A percentile compares a stretch with the other conserved stretches of the same genome.
Evolutionary conservation across 2,888 invertebrate genomes (phyloP).

Genomic region (Criorhina ranunculi): DNA sequence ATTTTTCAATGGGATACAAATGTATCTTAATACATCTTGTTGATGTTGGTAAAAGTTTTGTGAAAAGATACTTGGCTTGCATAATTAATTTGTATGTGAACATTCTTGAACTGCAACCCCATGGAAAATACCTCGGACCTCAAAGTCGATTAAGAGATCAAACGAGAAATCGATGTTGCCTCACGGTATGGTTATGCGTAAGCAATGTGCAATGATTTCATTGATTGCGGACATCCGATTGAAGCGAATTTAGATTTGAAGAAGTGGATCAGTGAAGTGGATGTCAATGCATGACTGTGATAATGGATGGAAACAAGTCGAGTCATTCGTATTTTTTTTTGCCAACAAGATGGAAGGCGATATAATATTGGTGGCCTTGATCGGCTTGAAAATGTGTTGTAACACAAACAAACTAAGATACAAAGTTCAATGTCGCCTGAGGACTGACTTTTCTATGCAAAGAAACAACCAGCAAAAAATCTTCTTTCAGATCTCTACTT

Average conservation of each 20-base stretch:
- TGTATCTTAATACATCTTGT: constrained; percentile 76
- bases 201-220: neutral
- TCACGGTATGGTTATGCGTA: neutral
- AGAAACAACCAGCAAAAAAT: too few species aligned
- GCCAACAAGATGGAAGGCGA: too few species aligned
- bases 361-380: too few species aligned
- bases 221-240: constrained; percentile 5
- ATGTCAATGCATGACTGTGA: neutral
- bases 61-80: constrained; percentile 64
- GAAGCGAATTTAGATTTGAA: neutral
- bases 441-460: too few species aligned
- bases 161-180: constrained; percentile 49
- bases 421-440: too few species aligned
- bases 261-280: neutral
- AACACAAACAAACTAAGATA: too few species aligned
- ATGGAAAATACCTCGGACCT: constrained; percentile 30
- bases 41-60: constrained; percentile 73
- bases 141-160: constrained; percentile 72
- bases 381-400: too few species aligned
- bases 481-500: too few species aligned
- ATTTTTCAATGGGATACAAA: constrained; percentile 76
- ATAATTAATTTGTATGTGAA: constrained; percentile 76
- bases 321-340: too few species aligned
- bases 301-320: too few species aligned
- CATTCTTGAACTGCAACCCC: constrained; percentile 76